Percentiles rank a stretch among this genome's conserved stretches.
phyloP scores from a whole-genome alignment of 2,888 invertebrate species.

The Mythimna impura region DNA sequence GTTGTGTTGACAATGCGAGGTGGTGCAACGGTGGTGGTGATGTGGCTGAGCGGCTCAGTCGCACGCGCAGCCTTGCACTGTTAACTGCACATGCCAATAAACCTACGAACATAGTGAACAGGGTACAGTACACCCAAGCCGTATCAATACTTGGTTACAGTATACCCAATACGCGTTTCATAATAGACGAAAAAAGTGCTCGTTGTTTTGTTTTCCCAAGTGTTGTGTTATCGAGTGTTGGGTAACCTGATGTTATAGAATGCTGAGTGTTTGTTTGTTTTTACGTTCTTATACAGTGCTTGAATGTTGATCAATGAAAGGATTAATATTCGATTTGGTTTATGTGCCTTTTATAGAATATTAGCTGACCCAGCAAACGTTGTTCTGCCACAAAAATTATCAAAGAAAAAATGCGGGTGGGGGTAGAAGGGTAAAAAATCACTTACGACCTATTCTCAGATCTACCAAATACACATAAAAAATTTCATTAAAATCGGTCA shows the following conservation, averaged over 20 bases:
- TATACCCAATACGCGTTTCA: conserved; percentile 47
- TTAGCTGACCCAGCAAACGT: no score
- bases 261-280: conserved; percentile 69
- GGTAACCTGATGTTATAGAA: conserved; percentile 51
- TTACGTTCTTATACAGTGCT: conserved; percentile 35
- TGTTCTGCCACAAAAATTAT: no score
- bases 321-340: not conserved
- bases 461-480: no score
- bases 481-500: no score
- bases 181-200: conserved; percentile 59
- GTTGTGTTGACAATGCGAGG: conserved; percentile 85
- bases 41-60: conserved; percentile 79
- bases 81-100: conserved; percentile 77
- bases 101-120: conserved; percentile 56
- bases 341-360: not conserved
- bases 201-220: conserved; percentile 58
- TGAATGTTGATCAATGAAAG: conserved; percentile 12
- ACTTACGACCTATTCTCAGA: no score
- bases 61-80: conserved; percentile 84
- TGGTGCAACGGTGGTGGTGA: conserved; percentile 85
- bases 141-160: conserved; percentile 24
- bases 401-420: no score
- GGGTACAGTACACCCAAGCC: conserved; percentile 7
- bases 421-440: no score
- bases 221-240: conserved; percentile 60